Base-by-base conservation (phyloP, 2,797 vertebrate genomes). In the Eutrigla gurnardus region DNA sequence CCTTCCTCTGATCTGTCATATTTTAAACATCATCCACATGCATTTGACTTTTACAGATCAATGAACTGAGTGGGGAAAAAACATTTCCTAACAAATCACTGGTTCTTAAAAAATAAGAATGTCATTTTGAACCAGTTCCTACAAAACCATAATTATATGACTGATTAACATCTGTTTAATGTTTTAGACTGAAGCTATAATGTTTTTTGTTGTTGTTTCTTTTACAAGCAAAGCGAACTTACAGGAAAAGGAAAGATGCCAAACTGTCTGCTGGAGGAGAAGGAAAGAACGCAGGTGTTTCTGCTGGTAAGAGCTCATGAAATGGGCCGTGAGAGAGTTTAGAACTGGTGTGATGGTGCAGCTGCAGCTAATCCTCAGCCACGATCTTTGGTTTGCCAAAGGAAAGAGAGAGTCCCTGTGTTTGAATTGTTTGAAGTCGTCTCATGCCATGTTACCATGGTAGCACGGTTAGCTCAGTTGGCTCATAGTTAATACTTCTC, bases 241-340 rank as follows among this genome's bases (percentile, higher is more conserved):
- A 72, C 68, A 85, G 70, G 77, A 86, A 59, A 69, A 82, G 45
- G 32, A 91, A 84, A 80, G 78, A 81, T 11, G 3, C 42, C 39
- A 89, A 80, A 78, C 52, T 35, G 4, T 47, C 70, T 43, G 40
- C 73, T 70, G 81, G 81, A 50, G 81, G 52, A 65, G 67, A 62
- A 14, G 85, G 58, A 58, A 77, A 68, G 42, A 75, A 55, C 37
- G 43, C 50, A 11, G 25, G 11, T 49, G 52, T 58, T 73, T 80
- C 79, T 68, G 0, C 75, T 52, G 80, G 88, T 92, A 74, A 85
- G 73, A 53, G 9, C 45, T 59, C 68, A 46, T 50, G 1, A 58
- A 65, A 54, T 11, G 13, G 25, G 58, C 17, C 25, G 36, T 11
- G 25, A 1, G 25, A 1, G 11, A 60, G 17, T 50, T 9, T 47